Conservation (phyloP, 2,797 vertebrate genomes). For the Echeneis naucrates region DNA sequence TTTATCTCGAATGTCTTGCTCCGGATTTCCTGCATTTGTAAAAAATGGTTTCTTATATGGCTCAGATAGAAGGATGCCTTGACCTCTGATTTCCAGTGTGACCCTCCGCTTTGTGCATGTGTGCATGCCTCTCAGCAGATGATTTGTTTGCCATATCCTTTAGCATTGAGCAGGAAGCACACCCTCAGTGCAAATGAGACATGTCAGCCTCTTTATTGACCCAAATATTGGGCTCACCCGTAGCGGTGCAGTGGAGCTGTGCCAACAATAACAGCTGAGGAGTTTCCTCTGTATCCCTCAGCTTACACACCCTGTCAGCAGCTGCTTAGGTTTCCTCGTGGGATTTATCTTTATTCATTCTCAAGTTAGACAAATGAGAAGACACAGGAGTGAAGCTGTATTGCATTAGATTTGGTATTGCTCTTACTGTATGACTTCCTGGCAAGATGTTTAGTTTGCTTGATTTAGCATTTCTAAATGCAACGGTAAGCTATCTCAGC, state of each 20-base stretch:
- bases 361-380: conserved; percentile 52
- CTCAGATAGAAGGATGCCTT: conserved; percentile 53
- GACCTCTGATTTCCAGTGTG: conserved; percentile 54
- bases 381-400: conserved; percentile 38
- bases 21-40: conserved; percentile 35
- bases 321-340: conserved; percentile 61
- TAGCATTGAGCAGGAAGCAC: conserved; percentile 69
- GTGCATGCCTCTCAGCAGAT: conserved; percentile 49
- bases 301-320: conserved; percentile 64
- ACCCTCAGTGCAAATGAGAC: conserved; percentile 56
- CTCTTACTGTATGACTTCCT: conserved; percentile 58
- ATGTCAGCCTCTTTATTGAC: conserved; percentile 60
- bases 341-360: conserved; percentile 63
- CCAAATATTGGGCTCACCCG: conserved; percentile 61
- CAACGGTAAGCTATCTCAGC: conserved; percentile 47
- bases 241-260: conserved; percentile 45
- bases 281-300: conserved; percentile 63
- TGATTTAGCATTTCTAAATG: conserved; percentile 54
- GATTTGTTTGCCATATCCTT: conserved; percentile 73
- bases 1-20: conserved; percentile 25
- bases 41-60: conserved; percentile 39
- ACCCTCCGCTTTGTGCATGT: conserved; percentile 40
- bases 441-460: conserved; percentile 67
- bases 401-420: conserved; percentile 57
- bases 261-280: conserved; percentile 72